phyloP scores from a whole-genome alignment of 2,113 vertebrate species.

The Plestiodon gilberti region DNA sequence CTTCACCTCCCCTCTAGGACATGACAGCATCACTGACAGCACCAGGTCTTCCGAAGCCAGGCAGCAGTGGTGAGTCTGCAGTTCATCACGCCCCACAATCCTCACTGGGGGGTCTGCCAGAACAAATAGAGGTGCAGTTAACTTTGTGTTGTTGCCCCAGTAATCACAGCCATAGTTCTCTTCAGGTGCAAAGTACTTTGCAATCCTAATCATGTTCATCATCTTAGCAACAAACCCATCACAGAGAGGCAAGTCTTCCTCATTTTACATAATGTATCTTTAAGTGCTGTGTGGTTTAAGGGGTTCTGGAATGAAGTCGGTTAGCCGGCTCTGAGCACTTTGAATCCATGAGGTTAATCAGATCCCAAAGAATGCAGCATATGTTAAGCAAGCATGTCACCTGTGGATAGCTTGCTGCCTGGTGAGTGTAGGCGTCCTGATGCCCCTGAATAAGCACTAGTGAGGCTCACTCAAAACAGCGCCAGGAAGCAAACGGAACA shows the following conservation, averaged over 20 bases:
- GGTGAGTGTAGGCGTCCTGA: not conserved
- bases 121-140: conserved; percentile 33
- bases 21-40: conserved; percentile 86
- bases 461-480: not conserved
- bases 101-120: conserved; percentile 81
- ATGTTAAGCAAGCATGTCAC: not conserved
- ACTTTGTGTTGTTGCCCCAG: not conserved
- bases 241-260: not conserved
- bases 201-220: not conserved
- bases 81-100: conserved; percentile 80
- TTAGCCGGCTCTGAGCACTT: not conserved
- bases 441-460: not conserved
- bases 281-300: not conserved
- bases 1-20: conserved; percentile 76
- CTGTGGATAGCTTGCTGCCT: not conserved
- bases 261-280: not conserved
- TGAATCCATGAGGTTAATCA: not conserved
- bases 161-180: not conserved
- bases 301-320: not conserved
- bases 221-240: not conserved
- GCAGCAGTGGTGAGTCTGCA: conserved; percentile 73
- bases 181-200: not conserved
- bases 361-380: not conserved
- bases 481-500: not conserved
- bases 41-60: conserved; percentile 84